These are phyloP conservation scores for Thysanoteuthis rhombus DNA, from an alignment of 2,888 invertebrate species.

Conservation along the genomic window DNA sequence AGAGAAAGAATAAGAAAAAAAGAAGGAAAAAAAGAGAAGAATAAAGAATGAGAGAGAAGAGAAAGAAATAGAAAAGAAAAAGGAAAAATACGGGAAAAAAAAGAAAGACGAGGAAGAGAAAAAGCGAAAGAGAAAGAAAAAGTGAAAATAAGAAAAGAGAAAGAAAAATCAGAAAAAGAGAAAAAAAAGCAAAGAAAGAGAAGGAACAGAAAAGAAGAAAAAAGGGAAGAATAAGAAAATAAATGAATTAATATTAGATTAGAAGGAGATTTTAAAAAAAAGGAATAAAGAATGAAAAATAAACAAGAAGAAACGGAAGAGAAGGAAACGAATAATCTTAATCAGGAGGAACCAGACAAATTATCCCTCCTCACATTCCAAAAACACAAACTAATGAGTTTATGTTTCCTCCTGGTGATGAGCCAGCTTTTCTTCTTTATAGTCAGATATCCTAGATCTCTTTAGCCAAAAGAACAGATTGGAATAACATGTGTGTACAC, in stretches of 20 bases:
- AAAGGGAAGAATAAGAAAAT: neutral
- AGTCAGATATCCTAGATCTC: neutral
- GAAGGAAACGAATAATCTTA: neutral
- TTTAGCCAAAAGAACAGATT: neutral
- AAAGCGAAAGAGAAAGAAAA: neutral
- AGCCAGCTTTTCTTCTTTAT: neutral
- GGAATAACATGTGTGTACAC: neutral
- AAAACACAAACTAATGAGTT: neutral
- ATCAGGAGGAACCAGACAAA: neutral
- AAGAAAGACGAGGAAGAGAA: neutral
- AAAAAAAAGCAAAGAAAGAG: neutral
- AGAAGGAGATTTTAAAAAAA: too few relatives aligned
- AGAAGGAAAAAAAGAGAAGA: conserved; percentile 13
- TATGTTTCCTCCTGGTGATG: neutral
- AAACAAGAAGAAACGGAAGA: neutral
- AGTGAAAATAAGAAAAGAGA: conserved; percentile 17
- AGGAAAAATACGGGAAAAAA: neutral
- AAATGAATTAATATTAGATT: too few relatives aligned
- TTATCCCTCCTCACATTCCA: neutral
- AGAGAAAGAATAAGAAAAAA: conserved; percentile 13
- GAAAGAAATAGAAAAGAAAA: neutral
- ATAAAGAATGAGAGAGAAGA: conserved; percentile 13
- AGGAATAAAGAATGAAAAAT: neutral
- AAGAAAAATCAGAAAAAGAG: neutral
- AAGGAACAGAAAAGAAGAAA: neutral